phyloP scores from a whole-genome alignment of 1,140 invertebrate species.

The Cyclargus thomasi region DNA sequence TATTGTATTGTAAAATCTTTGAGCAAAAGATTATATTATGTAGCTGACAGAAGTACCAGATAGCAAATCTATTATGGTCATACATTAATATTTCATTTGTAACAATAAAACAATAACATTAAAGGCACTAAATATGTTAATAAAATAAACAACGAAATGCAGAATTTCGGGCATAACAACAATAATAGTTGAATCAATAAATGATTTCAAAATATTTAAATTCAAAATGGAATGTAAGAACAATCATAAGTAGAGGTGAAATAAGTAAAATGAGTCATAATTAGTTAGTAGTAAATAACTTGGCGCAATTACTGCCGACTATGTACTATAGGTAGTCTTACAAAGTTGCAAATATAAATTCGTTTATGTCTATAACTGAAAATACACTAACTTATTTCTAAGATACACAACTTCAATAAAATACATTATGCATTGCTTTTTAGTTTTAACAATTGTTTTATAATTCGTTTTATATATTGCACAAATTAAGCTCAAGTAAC shows the following conservation, averaged over 20 bases:
- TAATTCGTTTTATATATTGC: neutral
- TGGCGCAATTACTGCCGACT: neutral
- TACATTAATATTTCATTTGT: neutral
- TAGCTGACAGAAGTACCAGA: neutral
- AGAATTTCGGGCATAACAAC: no score
- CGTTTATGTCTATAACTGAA: neutral
- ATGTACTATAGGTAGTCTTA: neutral
- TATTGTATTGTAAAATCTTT: constrained; percentile 3
- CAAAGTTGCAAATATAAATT: neutral
- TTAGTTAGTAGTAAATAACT: neutral
- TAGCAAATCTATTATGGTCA: neutral
- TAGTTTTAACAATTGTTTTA: neutral
- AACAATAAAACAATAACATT: no score
- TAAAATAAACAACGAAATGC: no score
- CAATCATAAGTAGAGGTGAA: neutral
- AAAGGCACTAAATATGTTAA: no score
- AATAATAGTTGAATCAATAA: no score
- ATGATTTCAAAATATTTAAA: neutral
- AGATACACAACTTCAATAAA: neutral
- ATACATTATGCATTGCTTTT: neutral
- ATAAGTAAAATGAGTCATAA: neutral
- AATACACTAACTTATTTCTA: neutral
- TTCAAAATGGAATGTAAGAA: neutral
- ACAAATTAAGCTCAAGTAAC: constrained; percentile 4
- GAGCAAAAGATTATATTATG: neutral